Base-by-base conservation (phyloP, 2,113 vertebrate genomes). In the Tetraodon nigroviridis region DNA sequence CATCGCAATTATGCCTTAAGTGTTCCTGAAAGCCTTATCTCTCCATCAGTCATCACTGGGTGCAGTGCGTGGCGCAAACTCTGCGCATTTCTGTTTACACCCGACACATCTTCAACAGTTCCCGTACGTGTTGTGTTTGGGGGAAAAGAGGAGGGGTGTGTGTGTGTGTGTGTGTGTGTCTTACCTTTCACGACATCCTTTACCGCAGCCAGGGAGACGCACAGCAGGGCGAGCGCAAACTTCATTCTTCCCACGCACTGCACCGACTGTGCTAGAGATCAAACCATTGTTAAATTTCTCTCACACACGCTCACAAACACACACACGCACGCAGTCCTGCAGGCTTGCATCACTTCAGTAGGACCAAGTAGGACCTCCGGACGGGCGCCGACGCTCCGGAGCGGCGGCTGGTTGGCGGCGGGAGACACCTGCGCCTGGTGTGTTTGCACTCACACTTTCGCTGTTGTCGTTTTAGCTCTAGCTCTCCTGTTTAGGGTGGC, bases 161-260 rank as follows among this genome's bases (percentile, higher is more conserved):
- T n/a, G n/a, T n/a, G n/a, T n/a, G n/a, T n/a, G n/a, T n/a, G n/a
- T n/a, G n/a, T 5, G 40, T 37, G 44, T 50, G 14, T 15, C 89
- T 80, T 81, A 91, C 90, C 89, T 84, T 83, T 78, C 19, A 44
- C 57, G 3, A 83, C 46, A 19, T 71, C 73, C 41, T 67, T 48
- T 24, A 82, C 77, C 47, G 69, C 58, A 58, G 71, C 63, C 47
- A 87, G 53, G 45, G 56, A 76, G 58, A 81, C 54, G 57, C 78
- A 88, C 69, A 89, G 13, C 71, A 79, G 66, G 51, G 78, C 63
- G 1, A 72, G 59, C 58, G 74, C 61, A 58, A 87, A 89, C 87
- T 88, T 87, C 88, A 90, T 87, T 55, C 62, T 82, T 61, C 53
- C 54, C 62, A 63, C 19, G n/a, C 5, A 49, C 48, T 7, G 19